These are phyloP conservation scores for Apotomis turbidana DNA, from an alignment of 2,888 invertebrate species.

Conservation along the genomic window DNA sequence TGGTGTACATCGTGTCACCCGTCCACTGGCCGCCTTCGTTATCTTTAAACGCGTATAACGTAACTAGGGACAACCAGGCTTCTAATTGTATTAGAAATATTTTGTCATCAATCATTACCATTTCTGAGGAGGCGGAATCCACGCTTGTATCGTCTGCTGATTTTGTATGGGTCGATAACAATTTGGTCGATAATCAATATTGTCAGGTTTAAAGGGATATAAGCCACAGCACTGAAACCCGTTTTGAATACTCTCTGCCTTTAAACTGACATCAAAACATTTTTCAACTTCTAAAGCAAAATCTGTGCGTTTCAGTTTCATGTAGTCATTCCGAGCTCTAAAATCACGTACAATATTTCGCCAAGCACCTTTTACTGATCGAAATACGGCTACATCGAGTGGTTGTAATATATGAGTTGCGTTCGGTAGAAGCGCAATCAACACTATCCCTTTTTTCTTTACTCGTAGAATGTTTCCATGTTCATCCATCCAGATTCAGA, in stretches of 20 bases:
- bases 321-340: not conserved
- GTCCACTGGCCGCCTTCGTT: too few species aligned
- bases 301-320: not conserved
- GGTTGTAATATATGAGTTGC: slow-evolving; percentile 45
- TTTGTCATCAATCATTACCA: too few species aligned
- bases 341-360: not conserved
- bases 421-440: slow-evolving; percentile 45
- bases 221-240: not conserved
- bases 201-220: not conserved
- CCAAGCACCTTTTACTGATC: slow-evolving; percentile 44
- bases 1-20: too few species aligned
- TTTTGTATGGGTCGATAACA: too few species aligned
- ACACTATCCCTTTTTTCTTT: slow-evolving; percentile 45
- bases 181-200: not conserved
- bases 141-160: too few species aligned
- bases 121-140: too few species aligned
- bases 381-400: slow-evolving; percentile 45
- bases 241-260: not conserved
- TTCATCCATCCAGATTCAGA: not conserved
- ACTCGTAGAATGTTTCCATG: not conserved
- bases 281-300: not conserved
- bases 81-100: too few species aligned
- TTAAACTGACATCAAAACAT: not conserved
- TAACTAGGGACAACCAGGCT: too few species aligned
- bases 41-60: too few species aligned